A percentile compares a stretch with the other conserved stretches of the same genome.
Evolutionary conservation across 2,888 invertebrate genomes (phyloP).

Genomic region (Diplolepis rosae): DNA sequence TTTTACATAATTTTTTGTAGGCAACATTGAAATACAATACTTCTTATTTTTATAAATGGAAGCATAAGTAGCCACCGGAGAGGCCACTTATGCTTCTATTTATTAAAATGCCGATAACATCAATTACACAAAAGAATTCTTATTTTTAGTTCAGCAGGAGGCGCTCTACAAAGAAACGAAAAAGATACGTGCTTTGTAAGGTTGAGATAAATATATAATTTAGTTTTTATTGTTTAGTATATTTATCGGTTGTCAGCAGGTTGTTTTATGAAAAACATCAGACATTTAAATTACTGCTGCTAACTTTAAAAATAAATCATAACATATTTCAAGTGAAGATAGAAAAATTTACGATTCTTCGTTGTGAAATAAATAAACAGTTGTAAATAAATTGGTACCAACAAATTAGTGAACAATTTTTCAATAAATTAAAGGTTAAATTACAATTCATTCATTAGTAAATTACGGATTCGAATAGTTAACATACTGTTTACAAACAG

Average conservation of each 20-base stretch:
- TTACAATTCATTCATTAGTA: not conserved
- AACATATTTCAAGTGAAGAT: not conserved
- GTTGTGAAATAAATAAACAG: not conserved
- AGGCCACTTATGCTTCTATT: not conserved
- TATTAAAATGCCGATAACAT: not conserved
- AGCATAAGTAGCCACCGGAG: too few species aligned
- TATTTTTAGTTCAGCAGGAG: constrained; percentile 81
- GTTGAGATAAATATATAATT: constrained; percentile 75
- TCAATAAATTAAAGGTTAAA: constrained; percentile 25
- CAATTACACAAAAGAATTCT: constrained; percentile 41
- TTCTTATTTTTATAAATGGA: too few species aligned
- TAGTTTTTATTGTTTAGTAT: not conserved
- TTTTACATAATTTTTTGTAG: too few species aligned
- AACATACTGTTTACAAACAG: constrained; percentile 31
- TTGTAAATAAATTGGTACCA: not conserved
- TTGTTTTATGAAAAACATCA: not conserved
- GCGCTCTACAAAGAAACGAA: constrained; percentile 83
- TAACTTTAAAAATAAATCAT: not conserved
- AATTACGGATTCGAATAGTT: not conserved
- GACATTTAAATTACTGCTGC: not conserved
- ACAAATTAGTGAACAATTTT: too few species aligned
- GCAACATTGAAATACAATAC: too few species aligned
- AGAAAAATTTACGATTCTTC: not conserved
- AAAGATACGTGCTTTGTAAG: constrained; percentile 77
- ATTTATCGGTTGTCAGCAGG: not conserved